A percentile compares a stretch with the other conserved stretches of the same genome.
phyloP scores from a whole-genome alignment of 2,113 vertebrate genomes.

The Abramis brama region DNA sequence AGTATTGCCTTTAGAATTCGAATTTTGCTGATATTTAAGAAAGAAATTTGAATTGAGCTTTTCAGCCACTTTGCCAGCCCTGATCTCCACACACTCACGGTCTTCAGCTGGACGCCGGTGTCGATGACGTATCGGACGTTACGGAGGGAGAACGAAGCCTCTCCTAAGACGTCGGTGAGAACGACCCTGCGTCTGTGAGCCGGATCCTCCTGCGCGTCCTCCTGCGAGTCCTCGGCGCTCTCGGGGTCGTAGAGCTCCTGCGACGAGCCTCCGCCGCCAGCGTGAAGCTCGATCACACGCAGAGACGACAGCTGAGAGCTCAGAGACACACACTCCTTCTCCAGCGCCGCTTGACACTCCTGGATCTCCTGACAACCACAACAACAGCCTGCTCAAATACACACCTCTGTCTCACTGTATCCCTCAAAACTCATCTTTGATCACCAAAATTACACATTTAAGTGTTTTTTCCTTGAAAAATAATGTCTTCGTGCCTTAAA shows the following conservation, averaged over 20 bases:
- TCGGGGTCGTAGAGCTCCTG: constrained; percentile 79
- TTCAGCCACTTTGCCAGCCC: too few species aligned
- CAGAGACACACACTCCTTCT: constrained; percentile 74
- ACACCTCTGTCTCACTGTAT: too few species aligned
- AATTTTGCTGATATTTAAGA: too few species aligned
- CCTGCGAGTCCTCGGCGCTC: constrained; percentile 30
- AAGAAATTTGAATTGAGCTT: too few species aligned
- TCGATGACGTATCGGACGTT: constrained; percentile 85
- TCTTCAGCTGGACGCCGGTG: constrained; percentile 87
- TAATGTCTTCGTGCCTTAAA: too few species aligned
- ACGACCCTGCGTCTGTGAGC: constrained; percentile 75
- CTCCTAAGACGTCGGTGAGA: constrained; percentile 83
- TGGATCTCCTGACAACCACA: constrained; percentile 75
- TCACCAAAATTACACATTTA: too few species aligned
- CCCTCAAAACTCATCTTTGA: too few species aligned
- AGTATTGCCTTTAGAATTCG: too few species aligned
- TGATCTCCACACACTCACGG: constrained; percentile 75
- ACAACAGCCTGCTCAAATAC: background rate
- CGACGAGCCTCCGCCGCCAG: constrained; percentile 63
- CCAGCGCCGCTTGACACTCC: constrained; percentile 76
- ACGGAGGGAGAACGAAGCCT: constrained; percentile 87
- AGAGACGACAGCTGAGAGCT: constrained; percentile 76
- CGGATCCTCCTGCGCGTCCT: constrained; percentile 21
- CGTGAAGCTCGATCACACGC: constrained; percentile 80
- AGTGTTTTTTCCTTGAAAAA: too few species aligned